Base-by-base conservation (phyloP, 2,797 vertebrate species). In the Morus bassanus region DNA sequence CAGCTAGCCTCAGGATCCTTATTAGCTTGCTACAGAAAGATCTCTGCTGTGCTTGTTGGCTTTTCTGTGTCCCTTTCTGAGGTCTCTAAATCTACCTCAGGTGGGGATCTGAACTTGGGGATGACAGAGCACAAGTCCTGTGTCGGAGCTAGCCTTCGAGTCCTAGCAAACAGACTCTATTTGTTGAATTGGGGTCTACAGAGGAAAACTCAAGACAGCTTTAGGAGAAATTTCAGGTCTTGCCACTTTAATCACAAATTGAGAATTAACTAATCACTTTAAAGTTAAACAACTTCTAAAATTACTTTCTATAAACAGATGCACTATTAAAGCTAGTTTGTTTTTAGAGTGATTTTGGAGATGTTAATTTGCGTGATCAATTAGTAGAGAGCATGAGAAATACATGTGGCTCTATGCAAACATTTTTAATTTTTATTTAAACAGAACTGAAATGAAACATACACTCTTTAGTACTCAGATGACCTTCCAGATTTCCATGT, bases 401-500 rank as follows among this genome's bases (percentile, higher is more conserved):
- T 88, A 91, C 53, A 89, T 95, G 59, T 59, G 60, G 61, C 35
- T 93, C 63, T 95, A 74, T 89, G 92, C 75, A 90, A 95, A 96
- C 72, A 93, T 73, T 82, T 84, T 61, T 41, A 53, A 45, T 85
- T 92, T 97, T 95, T 85, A 51, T 77, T 97, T 93, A 96, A 97
- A 85, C 86, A 93, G 91, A 96, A 93, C 30, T 93, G 81, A 92
- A 87, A 86, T 80, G 93, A 94, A 96, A 91, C 33, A 93, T 63
- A 85, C 39, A 21, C 63, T 96, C 91, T 94, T 90, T 72, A 96
- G 90, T 82, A 88, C 72, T 92, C 85, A 45, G 88, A 92, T 97
- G 97, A 97, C 97, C 97, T 97, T 97, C 94, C 79, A 96, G 84
- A 97, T 96, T 96, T 96, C 67, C 89, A 95, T 96, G 89, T 92